Evolutionary conservation across 2,888 invertebrate genomes (phyloP).

Genomic region (Notocelia uddmanniana): DNA sequence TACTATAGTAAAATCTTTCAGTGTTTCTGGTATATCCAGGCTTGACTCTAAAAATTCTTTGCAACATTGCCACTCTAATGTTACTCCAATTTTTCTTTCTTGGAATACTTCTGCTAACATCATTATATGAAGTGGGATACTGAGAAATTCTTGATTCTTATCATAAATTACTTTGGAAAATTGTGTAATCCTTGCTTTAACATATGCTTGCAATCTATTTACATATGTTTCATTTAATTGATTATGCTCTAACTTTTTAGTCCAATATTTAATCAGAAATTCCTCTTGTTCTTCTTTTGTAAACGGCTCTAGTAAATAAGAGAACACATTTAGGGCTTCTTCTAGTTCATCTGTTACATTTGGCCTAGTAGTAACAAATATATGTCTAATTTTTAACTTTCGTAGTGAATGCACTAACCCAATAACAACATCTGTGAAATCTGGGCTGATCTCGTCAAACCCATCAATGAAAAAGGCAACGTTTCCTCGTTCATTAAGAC

Average conservation of each 20-base stretch:
- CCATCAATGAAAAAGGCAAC: too few relatives aligned
- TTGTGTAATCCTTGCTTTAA: background rate
- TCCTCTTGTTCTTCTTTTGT: background rate
- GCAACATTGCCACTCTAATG: background rate
- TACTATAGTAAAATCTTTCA: background rate
- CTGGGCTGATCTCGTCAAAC: background rate
- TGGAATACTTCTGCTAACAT: constrained; percentile 2
- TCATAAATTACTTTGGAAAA: background rate
- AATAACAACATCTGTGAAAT: background rate
- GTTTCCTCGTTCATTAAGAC: too few relatives aligned
- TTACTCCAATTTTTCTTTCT: background rate
- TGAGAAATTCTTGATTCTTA: background rate
- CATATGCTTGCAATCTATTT: background rate
- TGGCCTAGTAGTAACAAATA: background rate
- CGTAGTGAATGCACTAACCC: background rate
- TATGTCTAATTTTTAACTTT: background rate
- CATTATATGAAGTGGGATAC: background rate
- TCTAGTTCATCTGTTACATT: background rate
- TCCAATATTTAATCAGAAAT: background rate
- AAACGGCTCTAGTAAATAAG: background rate
- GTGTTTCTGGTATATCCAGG: background rate
- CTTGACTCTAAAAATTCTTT: background rate
- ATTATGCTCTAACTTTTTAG: background rate
- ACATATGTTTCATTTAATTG: background rate
- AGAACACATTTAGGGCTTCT: background rate